Percentiles rank a stretch among this genome's conserved stretches.
These are phyloP conservation scores for Drosophila nr. medialis DNA, from an alignment of 2,888 invertebrate genomes.

Conservation along the genomic window DNA sequence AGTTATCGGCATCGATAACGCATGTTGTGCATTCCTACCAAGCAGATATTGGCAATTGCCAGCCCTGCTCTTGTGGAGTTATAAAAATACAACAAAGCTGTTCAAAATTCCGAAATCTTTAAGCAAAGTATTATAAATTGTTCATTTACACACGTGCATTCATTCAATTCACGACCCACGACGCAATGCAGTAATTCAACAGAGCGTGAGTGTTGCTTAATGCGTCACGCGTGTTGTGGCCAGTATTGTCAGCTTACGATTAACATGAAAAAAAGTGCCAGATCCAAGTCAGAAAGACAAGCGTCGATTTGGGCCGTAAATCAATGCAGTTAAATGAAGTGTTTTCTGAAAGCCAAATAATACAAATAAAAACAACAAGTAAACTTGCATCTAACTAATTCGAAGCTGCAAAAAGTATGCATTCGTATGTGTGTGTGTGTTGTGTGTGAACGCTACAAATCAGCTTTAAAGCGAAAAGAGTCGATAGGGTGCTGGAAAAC, in stretches of 20 bases:
- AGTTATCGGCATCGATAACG: slow-evolving; percentile 12
- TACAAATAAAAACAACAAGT: slow-evolving; percentile 55
- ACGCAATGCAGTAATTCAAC: slow-evolving; percentile 7
- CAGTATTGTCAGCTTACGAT: slow-evolving; percentile 34
- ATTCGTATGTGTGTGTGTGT: slow-evolving; percentile 9
- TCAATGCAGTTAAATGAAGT: background rate
- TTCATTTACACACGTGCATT: background rate
- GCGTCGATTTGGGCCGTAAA: background rate
- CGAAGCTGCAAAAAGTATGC: slow-evolving; percentile 13
- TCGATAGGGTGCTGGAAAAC: slow-evolving; percentile 42
- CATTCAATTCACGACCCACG: background rate
- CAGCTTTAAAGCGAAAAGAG: slow-evolving; percentile 22
- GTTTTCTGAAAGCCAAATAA: slow-evolving; percentile 27
- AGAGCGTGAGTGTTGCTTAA: slow-evolving; percentile 7
- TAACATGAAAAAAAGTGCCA: slow-evolving; percentile 2
- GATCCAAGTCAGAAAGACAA: background rate
- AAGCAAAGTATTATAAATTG: slow-evolving; percentile 10
- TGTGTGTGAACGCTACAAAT: slow-evolving; percentile 34
- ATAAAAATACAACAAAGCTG: slow-evolving; percentile 46
- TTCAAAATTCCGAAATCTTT: slow-evolving; percentile 13
- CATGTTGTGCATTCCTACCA: slow-evolving; percentile 18
- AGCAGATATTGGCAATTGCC: slow-evolving; percentile 41
- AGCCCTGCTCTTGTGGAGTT: slow-evolving; percentile 50
- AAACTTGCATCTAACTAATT: slow-evolving; percentile 20
- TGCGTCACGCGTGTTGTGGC: slow-evolving; percentile 22